Conservation (phyloP, 2,888 invertebrate species). For the Auanema freiburgensis region DNA sequence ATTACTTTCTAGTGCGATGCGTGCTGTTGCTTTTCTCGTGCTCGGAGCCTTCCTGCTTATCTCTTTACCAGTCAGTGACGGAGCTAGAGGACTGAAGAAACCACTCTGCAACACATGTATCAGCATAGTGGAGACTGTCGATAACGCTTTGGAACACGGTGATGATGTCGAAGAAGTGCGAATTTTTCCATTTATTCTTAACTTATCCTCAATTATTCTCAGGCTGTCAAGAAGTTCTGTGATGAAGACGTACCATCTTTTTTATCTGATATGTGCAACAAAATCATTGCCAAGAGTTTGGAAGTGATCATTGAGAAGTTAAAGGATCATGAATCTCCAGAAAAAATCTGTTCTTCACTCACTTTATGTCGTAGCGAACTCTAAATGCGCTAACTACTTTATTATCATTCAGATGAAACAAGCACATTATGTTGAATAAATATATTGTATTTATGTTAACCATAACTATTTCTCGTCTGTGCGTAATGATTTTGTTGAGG, state of each 20-base stretch:
- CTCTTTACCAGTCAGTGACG: not conserved
- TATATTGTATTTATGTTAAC: too few relatives aligned
- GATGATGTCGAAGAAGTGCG: constrained; percentile 14
- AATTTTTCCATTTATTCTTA: not conserved
- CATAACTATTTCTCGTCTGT: too few relatives aligned
- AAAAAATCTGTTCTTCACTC: constrained; percentile 10
- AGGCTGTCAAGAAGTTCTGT: constrained; percentile 20
- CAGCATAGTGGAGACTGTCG: not conserved
- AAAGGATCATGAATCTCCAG: constrained; percentile 10
- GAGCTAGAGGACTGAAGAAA: not conserved
- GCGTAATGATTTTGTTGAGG: too few relatives aligned
- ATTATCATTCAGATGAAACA: too few relatives aligned
- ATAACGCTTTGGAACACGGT: constrained; percentile 12
- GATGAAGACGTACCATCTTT: constrained; percentile 7
- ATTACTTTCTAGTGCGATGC: too few relatives aligned
- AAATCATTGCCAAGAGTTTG: constrained; percentile 9
- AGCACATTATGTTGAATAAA: too few relatives aligned
- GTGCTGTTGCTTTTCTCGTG: not conserved
- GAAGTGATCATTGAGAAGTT: constrained; percentile 12
- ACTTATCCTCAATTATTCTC: too few relatives aligned
- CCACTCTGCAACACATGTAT: constrained; percentile 16
- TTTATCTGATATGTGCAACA: constrained; percentile 8
- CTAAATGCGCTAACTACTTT: too few relatives aligned
- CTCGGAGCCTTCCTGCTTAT: not conserved
- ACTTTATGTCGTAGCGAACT: constrained; percentile 1